phyloP scores from a whole-genome alignment of 2,888 invertebrate species.

The Cancer borealis region DNA sequence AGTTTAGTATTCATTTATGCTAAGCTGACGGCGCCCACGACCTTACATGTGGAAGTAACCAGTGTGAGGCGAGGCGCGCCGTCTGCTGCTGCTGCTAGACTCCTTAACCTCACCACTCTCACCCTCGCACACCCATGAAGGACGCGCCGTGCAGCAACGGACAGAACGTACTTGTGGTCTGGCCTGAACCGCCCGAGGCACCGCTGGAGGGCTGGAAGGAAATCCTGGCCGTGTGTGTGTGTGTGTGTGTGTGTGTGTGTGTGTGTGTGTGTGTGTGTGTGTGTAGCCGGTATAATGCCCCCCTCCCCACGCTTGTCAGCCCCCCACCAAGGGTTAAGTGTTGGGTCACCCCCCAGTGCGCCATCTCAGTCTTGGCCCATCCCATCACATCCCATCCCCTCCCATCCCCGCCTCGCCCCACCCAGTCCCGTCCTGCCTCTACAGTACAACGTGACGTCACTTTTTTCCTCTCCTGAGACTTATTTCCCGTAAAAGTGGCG shows the following conservation, averaged over 20 bases:
- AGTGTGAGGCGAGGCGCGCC: background rate
- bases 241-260: background rate
- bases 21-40: background rate
- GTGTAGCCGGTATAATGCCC: constrained; percentile 62
- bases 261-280: constrained; percentile 63
- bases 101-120: background rate
- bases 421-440: background rate
- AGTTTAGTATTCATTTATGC: constrained; percentile 61
- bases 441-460: background rate
- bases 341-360: constrained; percentile 62
- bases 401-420: background rate
- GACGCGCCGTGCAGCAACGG: background rate
- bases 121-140: no score
- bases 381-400: background rate
- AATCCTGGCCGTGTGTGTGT: background rate
- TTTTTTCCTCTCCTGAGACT: background rate
- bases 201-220: background rate
- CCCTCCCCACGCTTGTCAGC: constrained; percentile 66
- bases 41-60: background rate
- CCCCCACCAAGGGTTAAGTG: constrained; percentile 69
- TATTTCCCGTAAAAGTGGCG: background rate
- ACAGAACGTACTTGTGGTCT: background rate
- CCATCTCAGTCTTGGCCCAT: background rate
- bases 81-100: background rate
- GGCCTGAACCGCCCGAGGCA: background rate